Evolutionary conservation across 2,888 invertebrate species (phyloP), one percentile per base, ranked within the genome.

Genomic region (Synergus laeviventris): DNA sequence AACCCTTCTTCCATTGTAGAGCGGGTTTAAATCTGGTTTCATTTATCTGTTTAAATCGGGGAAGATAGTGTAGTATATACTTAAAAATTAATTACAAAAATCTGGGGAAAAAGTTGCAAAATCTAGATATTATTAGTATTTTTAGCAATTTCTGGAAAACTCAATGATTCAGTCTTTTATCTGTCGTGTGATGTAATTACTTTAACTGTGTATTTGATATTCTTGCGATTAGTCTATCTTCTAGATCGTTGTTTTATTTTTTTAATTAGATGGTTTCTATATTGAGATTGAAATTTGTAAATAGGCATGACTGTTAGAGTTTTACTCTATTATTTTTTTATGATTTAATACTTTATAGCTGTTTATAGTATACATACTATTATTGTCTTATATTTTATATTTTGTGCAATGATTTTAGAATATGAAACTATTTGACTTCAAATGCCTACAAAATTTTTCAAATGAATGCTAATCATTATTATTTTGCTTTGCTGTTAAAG

Each of bases 401-500:
- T 31, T 31, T 31, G 31, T 31, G 5, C 5, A 31, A 31, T 31
- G 5, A 31, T 31, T 31, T 31, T 31, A 2, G 31, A 31, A 31
- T 31, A 2, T 31, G 31, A 31, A 31, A 31, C 31, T 31, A 31
- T 31, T 31, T 31, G 3, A 31, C 31, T 31, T 31, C 31, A 31
- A 31, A 31, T 31, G 5, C 31, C 31, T 31, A 5, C 5, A 31
- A 31, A 31, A 31, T 7, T 31, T 31, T 31, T 0, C 31, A 31
- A 5, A 31, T 31, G 9, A 49, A n/a, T n/a, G 9, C 2, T 49
- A 49, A 49, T 45, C 5, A n/a, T n/a, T n/a, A 49, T 49, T 49
- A 4, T 56, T 21, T 56, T 56, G 11, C 3, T 56, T 75, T 59
- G 11, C 73, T 79, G 64, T 84, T 84, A 9, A 81, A 98, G 99